phyloP scores from a whole-genome alignment of 1,140 invertebrate genomes.

The Apocrypta bakeri region DNA sequence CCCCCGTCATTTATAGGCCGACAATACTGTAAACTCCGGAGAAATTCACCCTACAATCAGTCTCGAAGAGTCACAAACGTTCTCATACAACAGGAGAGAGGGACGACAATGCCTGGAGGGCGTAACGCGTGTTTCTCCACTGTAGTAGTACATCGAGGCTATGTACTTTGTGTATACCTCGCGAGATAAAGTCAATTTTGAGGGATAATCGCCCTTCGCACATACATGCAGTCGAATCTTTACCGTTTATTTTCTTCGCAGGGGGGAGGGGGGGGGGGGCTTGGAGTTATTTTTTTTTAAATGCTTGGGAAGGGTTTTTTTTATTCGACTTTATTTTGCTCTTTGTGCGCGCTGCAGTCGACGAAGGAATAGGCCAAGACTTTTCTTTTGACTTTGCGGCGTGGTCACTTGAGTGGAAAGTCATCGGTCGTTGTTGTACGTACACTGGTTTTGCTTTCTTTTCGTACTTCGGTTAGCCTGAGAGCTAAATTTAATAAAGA shows the following conservation, averaged over 20 bases:
- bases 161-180: too few species aligned
- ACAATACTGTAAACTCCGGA: slow-evolving; percentile 72
- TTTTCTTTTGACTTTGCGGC: slow-evolving; percentile 24
- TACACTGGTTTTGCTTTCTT: background rate
- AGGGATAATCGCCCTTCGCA: slow-evolving; percentile 7
- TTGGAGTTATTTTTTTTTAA: background rate
- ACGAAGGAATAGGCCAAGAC: slow-evolving; percentile 14
- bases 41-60: slow-evolving; percentile 74
- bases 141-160: too few species aligned
- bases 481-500: slow-evolving; percentile 10
- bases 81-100: slow-evolving; percentile 62
- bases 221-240: background rate
- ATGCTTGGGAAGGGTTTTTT: background rate
- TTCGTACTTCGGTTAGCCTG: background rate
- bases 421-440: slow-evolving; percentile 10
- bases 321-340: slow-evolving; percentile 30
- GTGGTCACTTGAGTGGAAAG: slow-evolving; percentile 45
- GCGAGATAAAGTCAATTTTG: slow-evolving; percentile 27
- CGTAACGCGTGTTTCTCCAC: slow-evolving; percentile 52
- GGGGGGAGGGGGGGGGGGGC: too few species aligned
- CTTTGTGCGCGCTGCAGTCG: background rate
- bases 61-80: slow-evolving; percentile 67
- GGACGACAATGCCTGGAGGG: slow-evolving; percentile 57
- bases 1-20: slow-evolving; percentile 66
- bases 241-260: background rate